Conservation (phyloP, 2,888 invertebrate species). For the Cephus runcator region DNA sequence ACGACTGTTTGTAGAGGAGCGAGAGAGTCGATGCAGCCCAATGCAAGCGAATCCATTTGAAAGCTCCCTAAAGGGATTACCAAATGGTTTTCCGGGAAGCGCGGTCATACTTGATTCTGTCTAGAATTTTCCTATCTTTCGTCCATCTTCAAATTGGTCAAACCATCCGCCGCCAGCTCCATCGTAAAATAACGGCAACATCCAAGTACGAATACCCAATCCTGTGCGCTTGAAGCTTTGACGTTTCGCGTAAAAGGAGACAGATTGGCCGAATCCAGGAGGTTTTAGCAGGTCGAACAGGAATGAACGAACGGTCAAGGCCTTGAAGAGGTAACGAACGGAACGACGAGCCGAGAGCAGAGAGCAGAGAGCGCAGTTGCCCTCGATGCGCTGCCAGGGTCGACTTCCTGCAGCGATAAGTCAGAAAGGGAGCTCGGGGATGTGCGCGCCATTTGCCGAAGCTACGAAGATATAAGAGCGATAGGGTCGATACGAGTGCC, state of each 20-base stretch:
- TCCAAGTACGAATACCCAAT: too few species aligned
- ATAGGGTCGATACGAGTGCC: slow-evolving; percentile 47
- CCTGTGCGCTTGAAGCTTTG: too few species aligned
- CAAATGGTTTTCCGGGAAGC: too few species aligned
- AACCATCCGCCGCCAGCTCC: too few species aligned
- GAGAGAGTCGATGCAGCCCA: too few species aligned
- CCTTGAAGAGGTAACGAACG: background rate
- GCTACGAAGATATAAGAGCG: slow-evolving; percentile 47
- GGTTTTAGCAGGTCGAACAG: background rate
- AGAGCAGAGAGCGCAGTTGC: slow-evolving; percentile 23
- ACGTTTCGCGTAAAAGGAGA: background rate
- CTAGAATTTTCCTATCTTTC: too few species aligned
- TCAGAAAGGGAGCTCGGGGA: slow-evolving; percentile 59
- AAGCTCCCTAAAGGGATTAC: too few species aligned
- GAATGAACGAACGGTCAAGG: background rate
- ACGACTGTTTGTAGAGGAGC: slow-evolving; percentile 54
- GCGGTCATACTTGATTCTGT: too few species aligned
- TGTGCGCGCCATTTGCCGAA: slow-evolving; percentile 63
- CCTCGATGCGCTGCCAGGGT: slow-evolving; percentile 18
- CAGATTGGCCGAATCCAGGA: background rate
- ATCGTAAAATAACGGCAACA: too few species aligned
- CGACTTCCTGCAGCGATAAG: slow-evolving; percentile 62
- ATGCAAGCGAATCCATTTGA: too few species aligned
- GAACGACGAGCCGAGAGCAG: slow-evolving; percentile 13
- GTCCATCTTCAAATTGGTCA: too few species aligned